Conservation (phyloP, 2,113 vertebrate species). For the Corythoichthys haematopterus region DNA sequence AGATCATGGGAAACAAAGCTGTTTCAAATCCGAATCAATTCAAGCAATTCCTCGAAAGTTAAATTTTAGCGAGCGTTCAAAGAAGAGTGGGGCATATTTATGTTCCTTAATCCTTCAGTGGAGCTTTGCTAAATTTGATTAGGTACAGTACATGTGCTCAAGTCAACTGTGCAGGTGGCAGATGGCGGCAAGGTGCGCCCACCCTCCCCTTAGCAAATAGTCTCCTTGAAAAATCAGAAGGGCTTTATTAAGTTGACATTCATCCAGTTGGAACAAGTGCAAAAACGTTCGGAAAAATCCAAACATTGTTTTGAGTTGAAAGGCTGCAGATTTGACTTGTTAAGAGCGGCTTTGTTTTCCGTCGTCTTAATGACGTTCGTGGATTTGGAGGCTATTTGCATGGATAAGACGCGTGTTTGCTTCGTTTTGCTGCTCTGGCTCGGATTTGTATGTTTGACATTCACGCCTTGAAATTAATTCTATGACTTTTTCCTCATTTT, state of each 20-base stretch:
- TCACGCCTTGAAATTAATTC: background rate
- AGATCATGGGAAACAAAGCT: conserved; percentile 80
- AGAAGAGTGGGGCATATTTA: conserved; percentile 4
- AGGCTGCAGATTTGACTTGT: conserved; percentile 53
- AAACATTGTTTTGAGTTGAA: background rate
- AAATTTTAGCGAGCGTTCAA: conserved; percentile 66
- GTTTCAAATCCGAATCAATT: conserved; percentile 97
- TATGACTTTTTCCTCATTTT: background rate
- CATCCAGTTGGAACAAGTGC: conserved; percentile 56
- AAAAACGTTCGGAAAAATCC: conserved; percentile 31
- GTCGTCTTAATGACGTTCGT: conserved; percentile 59
- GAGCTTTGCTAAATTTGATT: conserved; percentile 86
- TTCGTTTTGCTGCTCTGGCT: conserved; percentile 61
- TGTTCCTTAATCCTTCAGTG: conserved; percentile 58
- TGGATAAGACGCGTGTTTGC: conserved; percentile 56
- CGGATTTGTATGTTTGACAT: conserved; percentile 51
- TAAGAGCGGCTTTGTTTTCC: conserved; percentile 65
- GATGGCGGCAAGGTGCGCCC: conserved; percentile 76
- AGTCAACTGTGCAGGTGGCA: conserved; percentile 79
- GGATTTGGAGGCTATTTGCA: conserved; percentile 65
- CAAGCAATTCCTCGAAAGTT: conserved; percentile 96
- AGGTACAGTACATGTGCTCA: conserved; percentile 91
- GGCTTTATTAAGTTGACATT: conserved; percentile 62
- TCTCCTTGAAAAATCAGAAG: conserved; percentile 66
- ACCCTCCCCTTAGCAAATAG: conserved; percentile 56